Evolutionary conservation across 2,888 invertebrate genomes (phyloP).

Genomic region (Cancer borealis): DNA sequence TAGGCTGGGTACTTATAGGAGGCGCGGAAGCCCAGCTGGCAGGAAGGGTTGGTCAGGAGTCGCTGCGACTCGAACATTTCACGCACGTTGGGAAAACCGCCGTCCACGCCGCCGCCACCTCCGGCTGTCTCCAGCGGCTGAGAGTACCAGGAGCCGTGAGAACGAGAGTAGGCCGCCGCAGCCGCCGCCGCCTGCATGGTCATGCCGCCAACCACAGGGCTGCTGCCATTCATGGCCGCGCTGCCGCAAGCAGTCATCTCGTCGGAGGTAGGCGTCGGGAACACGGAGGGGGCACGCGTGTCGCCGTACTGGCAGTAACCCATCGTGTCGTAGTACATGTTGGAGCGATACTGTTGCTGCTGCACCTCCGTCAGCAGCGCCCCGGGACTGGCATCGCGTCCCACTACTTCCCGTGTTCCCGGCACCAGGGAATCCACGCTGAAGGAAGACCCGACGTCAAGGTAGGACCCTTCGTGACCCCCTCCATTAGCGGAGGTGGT

Average conservation of each 20-base stretch:
- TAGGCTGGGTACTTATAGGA: slow-evolving; percentile 77
- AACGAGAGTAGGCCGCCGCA: slow-evolving; percentile 72
- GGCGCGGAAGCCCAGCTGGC: slow-evolving; percentile 78
- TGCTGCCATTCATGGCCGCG: slow-evolving; percentile 62
- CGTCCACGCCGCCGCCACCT: slow-evolving; percentile 47
- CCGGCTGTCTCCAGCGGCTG: slow-evolving; percentile 69
- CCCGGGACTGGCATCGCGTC: slow-evolving; percentile 66
- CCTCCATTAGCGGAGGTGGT: slow-evolving; percentile 56
- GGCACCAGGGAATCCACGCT: slow-evolving; percentile 77
- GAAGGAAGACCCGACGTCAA: slow-evolving; percentile 76
- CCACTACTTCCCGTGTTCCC: slow-evolving; percentile 49
- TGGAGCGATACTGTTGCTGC: slow-evolving; percentile 71
- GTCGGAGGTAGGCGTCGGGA: slow-evolving; percentile 66
- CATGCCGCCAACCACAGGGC: slow-evolving; percentile 71
- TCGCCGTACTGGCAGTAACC: slow-evolving; percentile 76
- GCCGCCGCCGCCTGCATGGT: slow-evolving; percentile 71
- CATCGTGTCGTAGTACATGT: slow-evolving; percentile 77
- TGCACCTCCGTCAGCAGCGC: slow-evolving; percentile 70
- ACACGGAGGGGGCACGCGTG: slow-evolving; percentile 69
- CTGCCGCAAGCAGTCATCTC: slow-evolving; percentile 69
- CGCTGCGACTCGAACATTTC: slow-evolving; percentile 78
- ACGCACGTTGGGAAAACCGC: slow-evolving; percentile 77
- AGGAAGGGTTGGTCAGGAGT: slow-evolving; percentile 77
- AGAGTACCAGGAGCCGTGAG: slow-evolving; percentile 71
- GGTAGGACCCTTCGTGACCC: slow-evolving; percentile 64